Conservation (phyloP, 2,797 vertebrate species). For the Lacerta agilis region DNA sequence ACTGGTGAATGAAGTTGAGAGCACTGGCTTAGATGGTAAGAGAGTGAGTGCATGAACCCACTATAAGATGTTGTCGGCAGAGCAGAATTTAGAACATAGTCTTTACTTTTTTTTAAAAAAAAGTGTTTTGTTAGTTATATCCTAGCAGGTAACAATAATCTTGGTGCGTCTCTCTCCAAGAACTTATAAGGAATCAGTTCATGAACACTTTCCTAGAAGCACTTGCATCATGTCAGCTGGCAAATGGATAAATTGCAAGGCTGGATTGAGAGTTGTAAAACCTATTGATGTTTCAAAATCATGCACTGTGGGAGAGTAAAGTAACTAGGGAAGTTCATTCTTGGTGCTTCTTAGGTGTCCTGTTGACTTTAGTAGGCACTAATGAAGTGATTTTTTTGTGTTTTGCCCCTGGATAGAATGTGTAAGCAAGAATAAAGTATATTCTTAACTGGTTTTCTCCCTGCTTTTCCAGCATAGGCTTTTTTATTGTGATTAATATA, state of each 20-base stretch:
- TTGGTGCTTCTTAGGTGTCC: not conserved
- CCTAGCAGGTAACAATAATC: not conserved
- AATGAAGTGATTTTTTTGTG: not conserved
- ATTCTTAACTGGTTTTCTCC: not conserved
- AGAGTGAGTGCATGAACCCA: not conserved
- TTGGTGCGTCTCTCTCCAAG: not conserved
- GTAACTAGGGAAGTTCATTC: not conserved
- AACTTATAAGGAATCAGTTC: not conserved
- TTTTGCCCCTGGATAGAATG: not conserved
- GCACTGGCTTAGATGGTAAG: constrained; percentile 87
- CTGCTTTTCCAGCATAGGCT: not conserved
- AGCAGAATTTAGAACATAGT: not conserved
- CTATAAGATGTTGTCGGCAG: not conserved
- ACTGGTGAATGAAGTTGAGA: constrained; percentile 88
- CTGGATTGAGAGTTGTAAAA: not conserved
- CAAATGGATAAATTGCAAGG: not conserved
- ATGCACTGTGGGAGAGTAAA: not conserved
- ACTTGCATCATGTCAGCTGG: not conserved
- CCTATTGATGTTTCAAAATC: not conserved
- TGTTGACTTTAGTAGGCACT: not conserved
- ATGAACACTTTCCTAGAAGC: not conserved
- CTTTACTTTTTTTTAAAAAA: not conserved
- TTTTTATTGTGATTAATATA: not conserved
- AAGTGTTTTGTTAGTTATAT: not conserved
- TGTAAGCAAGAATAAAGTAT: not conserved